A percentile compares a stretch with the other conserved stretches of the same genome.
phyloP scores from a whole-genome alignment of 2,888 invertebrate species.

The Tinea pellionella region DNA sequence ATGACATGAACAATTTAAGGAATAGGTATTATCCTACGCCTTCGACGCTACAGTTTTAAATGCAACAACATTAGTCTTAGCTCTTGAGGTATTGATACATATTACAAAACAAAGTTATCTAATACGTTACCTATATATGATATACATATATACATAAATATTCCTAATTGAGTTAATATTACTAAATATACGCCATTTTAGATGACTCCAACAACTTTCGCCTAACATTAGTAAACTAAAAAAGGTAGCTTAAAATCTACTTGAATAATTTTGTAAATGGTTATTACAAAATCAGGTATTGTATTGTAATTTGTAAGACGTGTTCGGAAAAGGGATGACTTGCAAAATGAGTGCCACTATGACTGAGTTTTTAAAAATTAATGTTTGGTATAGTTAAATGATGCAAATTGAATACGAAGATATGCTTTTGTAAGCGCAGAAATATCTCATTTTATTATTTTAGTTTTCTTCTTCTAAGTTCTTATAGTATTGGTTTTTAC shows the following conservation, averaged over 20 bases:
- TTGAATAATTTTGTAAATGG: not conserved
- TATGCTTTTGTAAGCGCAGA: too few relatives aligned
- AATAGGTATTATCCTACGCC: too few relatives aligned
- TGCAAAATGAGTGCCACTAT: too few relatives aligned
- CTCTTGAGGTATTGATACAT: not conserved
- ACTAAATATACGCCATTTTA: slow-evolving; percentile 1
- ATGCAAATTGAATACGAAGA: too few relatives aligned
- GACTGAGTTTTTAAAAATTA: too few relatives aligned
- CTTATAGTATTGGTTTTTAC: too few relatives aligned
- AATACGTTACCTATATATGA: not conserved
- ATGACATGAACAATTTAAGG: too few relatives aligned
- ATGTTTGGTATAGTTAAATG: too few relatives aligned
- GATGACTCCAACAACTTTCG: slow-evolving; percentile 31
- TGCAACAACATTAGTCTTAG: not conserved
- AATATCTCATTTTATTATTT: too few relatives aligned
- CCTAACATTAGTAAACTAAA: slow-evolving; percentile 26
- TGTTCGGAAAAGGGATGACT: too few relatives aligned
- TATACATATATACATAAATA: not conserved
- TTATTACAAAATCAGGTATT: not conserved
- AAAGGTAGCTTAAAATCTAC: slow-evolving; percentile 24
- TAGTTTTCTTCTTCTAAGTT: too few relatives aligned
- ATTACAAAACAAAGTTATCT: slow-evolving; percentile 6
- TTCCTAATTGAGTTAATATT: not conserved
- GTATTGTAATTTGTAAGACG: too few relatives aligned
- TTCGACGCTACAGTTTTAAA: not conserved